phyloP scores from a whole-genome alignment of 1,140 invertebrate species.

The Cherax quadricarinatus region DNA sequence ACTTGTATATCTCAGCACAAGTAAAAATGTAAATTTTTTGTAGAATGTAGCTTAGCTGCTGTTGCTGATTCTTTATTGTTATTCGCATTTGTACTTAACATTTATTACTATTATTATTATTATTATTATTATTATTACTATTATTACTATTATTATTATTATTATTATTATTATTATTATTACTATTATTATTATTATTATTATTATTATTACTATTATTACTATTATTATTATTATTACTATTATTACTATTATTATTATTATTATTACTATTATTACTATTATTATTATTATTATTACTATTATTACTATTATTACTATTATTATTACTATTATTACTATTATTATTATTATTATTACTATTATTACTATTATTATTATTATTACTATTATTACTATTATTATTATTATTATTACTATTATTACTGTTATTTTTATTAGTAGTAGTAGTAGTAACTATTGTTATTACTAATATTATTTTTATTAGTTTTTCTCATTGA shows the following conservation, averaged over 20 bases:
- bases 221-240: background rate
- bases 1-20: background rate
- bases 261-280: background rate
- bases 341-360: background rate
- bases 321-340: background rate
- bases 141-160: background rate
- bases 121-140: background rate
- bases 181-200: too few relatives aligned
- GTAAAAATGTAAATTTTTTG: background rate
- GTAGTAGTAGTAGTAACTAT: background rate
- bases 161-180: background rate
- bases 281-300: too few relatives aligned
- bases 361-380: background rate
- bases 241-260: too few relatives aligned
- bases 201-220: background rate
- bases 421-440: background rate
- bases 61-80: too few relatives aligned
- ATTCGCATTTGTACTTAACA: too few relatives aligned
- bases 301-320: background rate
- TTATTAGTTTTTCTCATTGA: too few relatives aligned
- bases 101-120: too few relatives aligned
- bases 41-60: background rate
- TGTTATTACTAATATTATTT: too few relatives aligned
- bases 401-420: background rate
- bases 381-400: too few relatives aligned